phyloP scores from a whole-genome alignment of 1,140 invertebrate species.

The Philotrypesis tridentata region DNA sequence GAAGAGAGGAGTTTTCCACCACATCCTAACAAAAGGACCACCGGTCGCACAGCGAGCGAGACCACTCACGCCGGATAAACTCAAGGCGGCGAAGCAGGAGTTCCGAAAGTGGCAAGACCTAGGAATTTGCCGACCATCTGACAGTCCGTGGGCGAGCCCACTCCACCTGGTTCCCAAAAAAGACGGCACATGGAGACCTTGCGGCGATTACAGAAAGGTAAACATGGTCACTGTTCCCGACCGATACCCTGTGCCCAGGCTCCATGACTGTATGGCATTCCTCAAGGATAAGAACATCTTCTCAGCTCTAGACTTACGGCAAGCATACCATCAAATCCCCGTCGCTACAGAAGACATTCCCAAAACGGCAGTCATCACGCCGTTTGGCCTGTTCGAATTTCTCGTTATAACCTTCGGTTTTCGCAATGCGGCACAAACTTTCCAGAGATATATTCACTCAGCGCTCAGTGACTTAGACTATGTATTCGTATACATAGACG shows the following conservation, averaged over 20 bases:
- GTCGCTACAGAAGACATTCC: slow-evolving; percentile 49
- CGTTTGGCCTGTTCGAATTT: slow-evolving; percentile 57
- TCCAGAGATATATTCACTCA: slow-evolving; percentile 27
- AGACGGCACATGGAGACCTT: not conserved
- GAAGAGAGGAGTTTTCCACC: not conserved
- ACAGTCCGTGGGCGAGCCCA: not conserved
- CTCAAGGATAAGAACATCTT: slow-evolving; percentile 63
- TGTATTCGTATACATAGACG: slow-evolving; percentile 50
- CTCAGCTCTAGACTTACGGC: slow-evolving; percentile 65
- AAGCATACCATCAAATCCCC: slow-evolving; percentile 68
- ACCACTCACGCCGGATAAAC: slow-evolving; percentile 7
- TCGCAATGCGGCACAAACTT: slow-evolving; percentile 13
- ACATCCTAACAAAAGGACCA: not conserved
- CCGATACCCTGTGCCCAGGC: slow-evolving; percentile 57
- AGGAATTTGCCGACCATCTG: slow-evolving; percentile 18
- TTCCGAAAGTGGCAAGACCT: not conserved
- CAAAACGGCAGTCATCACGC: slow-evolving; percentile 59
- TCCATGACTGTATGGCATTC: slow-evolving; percentile 56
- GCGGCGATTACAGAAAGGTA: slow-evolving; percentile 29
- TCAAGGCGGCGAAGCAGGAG: slow-evolving; percentile 2
- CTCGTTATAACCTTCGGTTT: slow-evolving; percentile 13
- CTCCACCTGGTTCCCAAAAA: slow-evolving; percentile 33
- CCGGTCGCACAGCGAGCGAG: not conserved
- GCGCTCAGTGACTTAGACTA: not conserved
- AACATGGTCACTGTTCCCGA: slow-evolving; percentile 57